Evolutionary conservation across 2,888 invertebrate genomes (phyloP), one percentile per base, ranked within the genome.

Genomic region (Melinaea menophilus): DNA sequence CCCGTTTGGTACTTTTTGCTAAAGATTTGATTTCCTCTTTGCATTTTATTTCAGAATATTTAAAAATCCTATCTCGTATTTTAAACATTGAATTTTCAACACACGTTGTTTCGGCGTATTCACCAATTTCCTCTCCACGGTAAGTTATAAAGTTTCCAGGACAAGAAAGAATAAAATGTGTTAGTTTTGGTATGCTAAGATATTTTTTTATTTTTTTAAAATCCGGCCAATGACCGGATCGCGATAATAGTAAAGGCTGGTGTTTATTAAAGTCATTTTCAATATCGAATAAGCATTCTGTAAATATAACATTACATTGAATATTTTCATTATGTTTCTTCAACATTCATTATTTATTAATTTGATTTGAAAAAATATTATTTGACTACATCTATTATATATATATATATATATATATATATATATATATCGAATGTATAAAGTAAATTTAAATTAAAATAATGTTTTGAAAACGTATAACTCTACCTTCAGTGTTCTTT

Each of bases 271-370:
- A 73, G 45, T 78, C 73, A 11, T 67, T 62, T 37, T 70, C 58
- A 3, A 75, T 68, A 56, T 81, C 73, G 12, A 86, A 58, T 11
- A 72, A 56, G 64, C 86, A 86, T 62, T 78, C 86, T 86, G 76
- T 45, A 78, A 79, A 63, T 51, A 63, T 55, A 69, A 58, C 47
- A 37, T 9, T 22, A 48, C 13, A n/a, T 13, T 13, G 48, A 48
- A 22, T 4, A 13, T n/a, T 48, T 13, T 22, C 2, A 4, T 13
- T n/a, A 13, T 48, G 4, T 48, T n/a, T 48, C 22, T 31, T 7
- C 2, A n/a, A 31, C 22, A 7, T 41, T 41, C 11, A 41, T 41
- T 41, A 5, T 41, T 41, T 3, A 9, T 41, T 2, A 9, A 41
- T 37, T 41, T 41, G 11, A 22, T 7, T 2, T 31, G 51, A 51